phyloP scores from a whole-genome alignment of 2,797 vertebrate species.

The Coregonus ussuriensis region DNA sequence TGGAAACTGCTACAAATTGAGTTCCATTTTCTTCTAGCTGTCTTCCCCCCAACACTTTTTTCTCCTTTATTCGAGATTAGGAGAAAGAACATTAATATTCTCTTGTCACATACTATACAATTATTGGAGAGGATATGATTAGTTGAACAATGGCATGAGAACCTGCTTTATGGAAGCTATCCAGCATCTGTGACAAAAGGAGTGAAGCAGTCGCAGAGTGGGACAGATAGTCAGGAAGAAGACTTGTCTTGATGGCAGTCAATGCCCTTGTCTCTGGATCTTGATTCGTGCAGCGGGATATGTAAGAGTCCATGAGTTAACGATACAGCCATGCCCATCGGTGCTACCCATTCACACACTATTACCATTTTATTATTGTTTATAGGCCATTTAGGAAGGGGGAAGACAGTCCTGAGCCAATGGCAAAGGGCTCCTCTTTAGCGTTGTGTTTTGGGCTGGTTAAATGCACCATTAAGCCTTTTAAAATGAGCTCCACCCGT shows the following conservation, averaged over 20 bases:
- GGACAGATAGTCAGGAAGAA: conserved; percentile 51
- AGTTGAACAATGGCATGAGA: conserved; percentile 80
- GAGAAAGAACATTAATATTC: conserved; percentile 79
- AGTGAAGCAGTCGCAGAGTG: conserved; percentile 54
- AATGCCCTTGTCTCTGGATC: conserved; percentile 65
- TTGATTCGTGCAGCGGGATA: conserved; percentile 64
- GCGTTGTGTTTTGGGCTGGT: conserved; percentile 70
- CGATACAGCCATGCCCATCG: conserved; percentile 55
- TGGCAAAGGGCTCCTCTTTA: conserved; percentile 59
- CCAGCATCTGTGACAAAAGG: conserved; percentile 71
- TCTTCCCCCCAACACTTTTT: conserved; percentile 47
- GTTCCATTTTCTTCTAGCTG: conserved; percentile 70
- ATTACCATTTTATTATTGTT: conserved; percentile 77
- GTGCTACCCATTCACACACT: conserved; percentile 60
- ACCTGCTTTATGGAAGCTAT: conserved; percentile 77
- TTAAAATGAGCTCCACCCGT: conserved; percentile 75
- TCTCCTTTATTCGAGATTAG: conserved; percentile 77
- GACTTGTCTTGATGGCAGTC: conserved; percentile 56
- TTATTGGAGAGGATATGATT: conserved; percentile 83
- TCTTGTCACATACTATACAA: conserved; percentile 80
- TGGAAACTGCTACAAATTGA: conserved; percentile 75
- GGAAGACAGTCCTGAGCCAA: conserved; percentile 59
- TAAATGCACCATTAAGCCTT: conserved; percentile 81
- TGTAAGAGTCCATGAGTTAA: conserved; percentile 55
- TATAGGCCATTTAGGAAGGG: conserved; percentile 64